phyloP scores from a whole-genome alignment of 2,888 invertebrate genomes.

The Lycia hirtaria region DNA sequence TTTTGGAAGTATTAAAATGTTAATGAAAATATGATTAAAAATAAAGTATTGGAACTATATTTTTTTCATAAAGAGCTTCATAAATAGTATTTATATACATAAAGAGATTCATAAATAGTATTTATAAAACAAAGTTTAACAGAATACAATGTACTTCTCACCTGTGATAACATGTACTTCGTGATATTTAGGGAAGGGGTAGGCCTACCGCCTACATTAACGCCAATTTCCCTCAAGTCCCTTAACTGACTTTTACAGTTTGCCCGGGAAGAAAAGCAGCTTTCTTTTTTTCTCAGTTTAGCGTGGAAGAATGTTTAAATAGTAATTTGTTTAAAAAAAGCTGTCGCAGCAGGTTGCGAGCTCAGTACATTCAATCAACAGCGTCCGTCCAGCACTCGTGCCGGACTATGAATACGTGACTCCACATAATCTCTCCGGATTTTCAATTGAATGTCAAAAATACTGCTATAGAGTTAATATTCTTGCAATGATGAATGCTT shows the following conservation, averaged over 20 bases:
- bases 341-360: constrained; percentile 12
- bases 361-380: constrained; percentile 16
- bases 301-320: too few relatives aligned
- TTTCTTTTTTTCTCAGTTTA: not conserved
- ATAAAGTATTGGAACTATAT: not conserved
- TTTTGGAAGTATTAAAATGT: not conserved
- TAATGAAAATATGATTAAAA: not conserved
- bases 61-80: not conserved
- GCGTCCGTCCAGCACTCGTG: constrained; percentile 5
- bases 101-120: too few relatives aligned
- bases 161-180: too few relatives aligned
- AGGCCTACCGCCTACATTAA: too few relatives aligned
- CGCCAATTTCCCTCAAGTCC: too few relatives aligned
- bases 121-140: too few relatives aligned
- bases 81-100: too few relatives aligned
- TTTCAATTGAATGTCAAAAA: constrained; percentile 21
- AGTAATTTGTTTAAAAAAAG: too few relatives aligned
- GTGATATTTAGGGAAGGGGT: too few relatives aligned
- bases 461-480: not conserved
- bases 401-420: constrained; percentile 24
- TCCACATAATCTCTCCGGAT: constrained; percentile 17
- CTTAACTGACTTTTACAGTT: too few relatives aligned
- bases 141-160: too few relatives aligned
- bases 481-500: not conserved
- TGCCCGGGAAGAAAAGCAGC: too few relatives aligned